phyloP scores from a whole-genome alignment of 2,113 vertebrate species.

The Chloropsis hardwickii region DNA sequence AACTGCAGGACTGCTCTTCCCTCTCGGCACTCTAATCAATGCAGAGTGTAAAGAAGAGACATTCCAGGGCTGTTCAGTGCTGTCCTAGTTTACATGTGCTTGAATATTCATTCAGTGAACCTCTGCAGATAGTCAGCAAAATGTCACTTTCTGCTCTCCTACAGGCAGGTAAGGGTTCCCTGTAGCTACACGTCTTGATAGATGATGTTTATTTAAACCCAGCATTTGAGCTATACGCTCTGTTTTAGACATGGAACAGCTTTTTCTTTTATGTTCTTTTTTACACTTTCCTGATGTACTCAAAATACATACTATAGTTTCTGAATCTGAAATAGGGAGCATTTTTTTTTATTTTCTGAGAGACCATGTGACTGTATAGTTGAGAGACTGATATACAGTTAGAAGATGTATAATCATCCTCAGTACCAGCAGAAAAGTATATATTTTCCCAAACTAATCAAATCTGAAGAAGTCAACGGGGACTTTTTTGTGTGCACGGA shows the following conservation, averaged over 20 bases:
- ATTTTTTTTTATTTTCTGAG: background rate
- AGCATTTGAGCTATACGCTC: background rate
- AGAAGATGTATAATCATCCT: background rate
- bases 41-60: constrained; percentile 15
- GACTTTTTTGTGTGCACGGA: background rate
- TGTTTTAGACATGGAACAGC: background rate
- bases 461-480: background rate
- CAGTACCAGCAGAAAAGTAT: background rate
- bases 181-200: background rate
- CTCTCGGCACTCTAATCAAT: background rate
- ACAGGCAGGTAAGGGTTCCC: background rate
- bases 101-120: constrained; percentile 51
- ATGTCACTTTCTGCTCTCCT: background rate
- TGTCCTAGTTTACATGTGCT: constrained; percentile 44
- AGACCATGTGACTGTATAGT: background rate
- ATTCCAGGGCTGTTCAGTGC: constrained; percentile 20
- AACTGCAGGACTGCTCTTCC: background rate
- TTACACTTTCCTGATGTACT: background rate
- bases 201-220: background rate
- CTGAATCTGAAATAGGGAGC: background rate
- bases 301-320: background rate
- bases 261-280: background rate
- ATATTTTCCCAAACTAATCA: background rate
- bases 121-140: constrained; percentile 11
- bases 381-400: background rate